These are phyloP conservation scores for Eupithecia inturbata DNA, from an alignment of 2,888 invertebrate species.

Conservation along the genomic window DNA sequence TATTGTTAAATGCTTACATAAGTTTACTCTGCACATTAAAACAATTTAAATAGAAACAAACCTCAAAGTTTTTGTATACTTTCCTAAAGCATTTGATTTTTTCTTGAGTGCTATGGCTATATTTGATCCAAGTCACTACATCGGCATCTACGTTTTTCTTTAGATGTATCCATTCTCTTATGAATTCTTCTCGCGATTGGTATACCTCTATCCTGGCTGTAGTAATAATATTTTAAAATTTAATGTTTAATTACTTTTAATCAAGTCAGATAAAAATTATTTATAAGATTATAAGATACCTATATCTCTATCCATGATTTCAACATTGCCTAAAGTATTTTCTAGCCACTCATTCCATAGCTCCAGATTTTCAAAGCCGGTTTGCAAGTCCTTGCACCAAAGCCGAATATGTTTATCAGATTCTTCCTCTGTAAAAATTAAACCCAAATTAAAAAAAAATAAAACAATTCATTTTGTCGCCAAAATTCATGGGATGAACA, in stretches of 20 bases:
- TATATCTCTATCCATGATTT: conserved; percentile 50
- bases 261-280: not conserved
- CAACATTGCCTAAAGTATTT: conserved; percentile 53
- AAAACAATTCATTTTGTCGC: not conserved
- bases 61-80: conserved; percentile 42
- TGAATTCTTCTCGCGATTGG: conserved; percentile 17
- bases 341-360: conserved; percentile 69
- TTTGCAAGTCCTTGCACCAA: conserved; percentile 65
- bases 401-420: conserved; percentile 50
- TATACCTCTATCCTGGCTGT: conserved; percentile 27
- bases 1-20: not conserved
- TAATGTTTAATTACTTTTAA: not conserved
- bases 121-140: conserved; percentile 57
- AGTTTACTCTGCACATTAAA: not conserved
- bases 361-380: conserved; percentile 60
- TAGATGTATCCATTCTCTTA: conserved; percentile 51
- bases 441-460: not conserved
- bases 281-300: conserved; percentile 42
- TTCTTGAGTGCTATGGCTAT: conserved; percentile 50
- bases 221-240: conserved; percentile 6
- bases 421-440: conserved; percentile 44
- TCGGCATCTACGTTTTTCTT: conserved; percentile 58
- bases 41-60: conserved; percentile 41
- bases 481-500: not conserved
- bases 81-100: conserved; percentile 51